Evolutionary conservation across 1,140 invertebrate genomes (phyloP), one percentile per base, ranked within the genome.

Genomic region (Papilio polytes): DNA sequence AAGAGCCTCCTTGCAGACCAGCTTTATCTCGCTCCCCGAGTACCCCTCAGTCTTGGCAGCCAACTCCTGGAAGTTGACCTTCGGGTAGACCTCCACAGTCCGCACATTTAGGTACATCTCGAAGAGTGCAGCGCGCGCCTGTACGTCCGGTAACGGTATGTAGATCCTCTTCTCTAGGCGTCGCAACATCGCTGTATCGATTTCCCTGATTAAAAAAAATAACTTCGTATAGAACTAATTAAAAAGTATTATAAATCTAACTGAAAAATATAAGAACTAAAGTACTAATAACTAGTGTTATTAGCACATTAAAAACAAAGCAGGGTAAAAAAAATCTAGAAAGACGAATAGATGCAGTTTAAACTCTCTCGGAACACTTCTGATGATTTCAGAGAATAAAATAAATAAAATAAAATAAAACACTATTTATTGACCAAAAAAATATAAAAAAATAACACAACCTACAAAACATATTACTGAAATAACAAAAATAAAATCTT

Each of bases 111-210:
- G 95, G 91, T 96, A 95, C 56, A 96, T 95, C 79, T 95, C 88
- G 80, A 99, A 97, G 85, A 99, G 96, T 79, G 96, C 92, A 31
- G 94, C 87, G 9, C 98, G 95, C 12, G 97, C 96, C 44, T 96
- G 92, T 20, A 87, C 87, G 78, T 97, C 96, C 1, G 98, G 98
- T 78, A 98, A 90, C 51, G 97, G 96, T 4, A 99, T 97, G 36
- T 98, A 95, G 80, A 99, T 97, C 80, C 98, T 96, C 91, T 99
- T 99, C 88, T 99, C 98, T 72, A 99, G 96, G 76, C 98, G 96
- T 74, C 98, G 94, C 53, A 99, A 91, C 87, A 99, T 97, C 0
- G 98, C 98, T 83, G 97, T 95, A 91, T 99, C 98, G 80, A 99
- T 96, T 89, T 98, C 98, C 97, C 97, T 98, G 85, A 31, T 9